A percentile compares a stretch with the other conserved stretches of the same genome.
Conservation (phyloP, 1,140 invertebrate species). For the Drosophila arizonae region DNA sequence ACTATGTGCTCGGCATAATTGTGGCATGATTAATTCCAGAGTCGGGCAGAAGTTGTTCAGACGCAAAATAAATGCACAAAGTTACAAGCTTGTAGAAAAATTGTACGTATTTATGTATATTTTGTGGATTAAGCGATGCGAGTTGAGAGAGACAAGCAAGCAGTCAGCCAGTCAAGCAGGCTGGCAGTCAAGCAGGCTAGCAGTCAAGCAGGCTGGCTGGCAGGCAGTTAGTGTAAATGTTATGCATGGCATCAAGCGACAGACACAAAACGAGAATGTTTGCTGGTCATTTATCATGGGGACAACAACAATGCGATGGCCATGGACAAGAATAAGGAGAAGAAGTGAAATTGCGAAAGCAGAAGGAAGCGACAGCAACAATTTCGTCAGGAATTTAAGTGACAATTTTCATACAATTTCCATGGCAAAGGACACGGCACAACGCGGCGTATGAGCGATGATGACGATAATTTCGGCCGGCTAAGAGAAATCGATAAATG, state of each 20-base stretch:
- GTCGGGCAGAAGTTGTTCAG: slow-evolving; percentile 43
- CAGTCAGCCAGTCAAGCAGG: not conserved
- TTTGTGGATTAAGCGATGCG: slow-evolving; percentile 26
- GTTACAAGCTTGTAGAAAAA: slow-evolving; percentile 19
- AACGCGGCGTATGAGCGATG: slow-evolving; percentile 69
- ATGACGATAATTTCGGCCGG: slow-evolving; percentile 51
- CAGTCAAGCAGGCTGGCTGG: not conserved
- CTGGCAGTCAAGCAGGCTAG: not conserved
- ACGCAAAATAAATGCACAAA: slow-evolving; percentile 55
- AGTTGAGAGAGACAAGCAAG: not conserved
- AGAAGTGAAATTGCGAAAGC: not conserved
- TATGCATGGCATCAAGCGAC: slow-evolving; percentile 37
- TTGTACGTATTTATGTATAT: slow-evolving; percentile 52
- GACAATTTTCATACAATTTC: slow-evolving; percentile 72
- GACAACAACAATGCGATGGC: slow-evolving; percentile 14
- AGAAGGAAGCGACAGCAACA: slow-evolving; percentile 40
- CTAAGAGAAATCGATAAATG: slow-evolving; percentile 57
- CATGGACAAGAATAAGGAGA: not conserved
- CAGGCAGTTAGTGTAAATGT: slow-evolving; percentile 43
- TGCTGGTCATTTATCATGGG: slow-evolving; percentile 61
- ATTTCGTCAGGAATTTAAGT: slow-evolving; percentile 60
- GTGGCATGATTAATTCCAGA: slow-evolving; percentile 62
- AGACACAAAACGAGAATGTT: slow-evolving; percentile 40
- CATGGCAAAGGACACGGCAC: slow-evolving; percentile 19
- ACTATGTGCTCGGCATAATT: slow-evolving; percentile 37